These are phyloP conservation scores for Tetraodon nigroviridis DNA, from an alignment of 2,113 vertebrate species.

Conservation along the genomic window DNA sequence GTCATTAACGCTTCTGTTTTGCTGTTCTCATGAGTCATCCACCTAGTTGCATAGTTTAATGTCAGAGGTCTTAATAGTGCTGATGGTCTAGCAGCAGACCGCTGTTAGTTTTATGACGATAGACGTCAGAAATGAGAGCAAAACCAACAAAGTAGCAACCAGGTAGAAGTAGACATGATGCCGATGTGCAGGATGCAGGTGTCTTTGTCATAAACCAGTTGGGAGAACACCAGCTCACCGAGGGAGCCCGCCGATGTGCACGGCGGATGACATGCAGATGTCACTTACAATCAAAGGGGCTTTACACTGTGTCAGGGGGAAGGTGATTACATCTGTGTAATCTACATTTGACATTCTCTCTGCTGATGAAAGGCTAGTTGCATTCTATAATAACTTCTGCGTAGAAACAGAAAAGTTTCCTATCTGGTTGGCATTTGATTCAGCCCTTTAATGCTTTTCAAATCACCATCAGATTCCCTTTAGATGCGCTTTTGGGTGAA, in stretches of 20 bases:
- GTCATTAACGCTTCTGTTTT: constrained; percentile 31
- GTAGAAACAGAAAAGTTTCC: constrained; percentile 42
- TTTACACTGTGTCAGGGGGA: constrained; percentile 33
- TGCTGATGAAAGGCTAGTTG: constrained; percentile 56
- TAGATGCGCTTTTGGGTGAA: constrained; percentile 19
- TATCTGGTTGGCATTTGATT: constrained; percentile 68
- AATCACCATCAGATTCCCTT: constrained; percentile 29
- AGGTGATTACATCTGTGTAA: constrained; percentile 59
- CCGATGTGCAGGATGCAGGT: constrained; percentile 13
- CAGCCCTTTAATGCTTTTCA: constrained; percentile 48
- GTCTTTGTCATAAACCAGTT: constrained; percentile 9
- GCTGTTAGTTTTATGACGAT: neutral
- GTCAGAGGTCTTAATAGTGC: constrained; percentile 31
- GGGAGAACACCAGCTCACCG: neutral
- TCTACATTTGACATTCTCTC: constrained; percentile 71
- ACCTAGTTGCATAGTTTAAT: constrained; percentile 36
- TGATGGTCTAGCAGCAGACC: constrained; percentile 27
- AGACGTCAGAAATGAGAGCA: constrained; percentile 2
- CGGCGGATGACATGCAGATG: constrained; percentile 27
- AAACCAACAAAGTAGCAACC: neutral
- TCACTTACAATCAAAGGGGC: constrained; percentile 41
- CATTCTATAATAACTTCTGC: constrained; percentile 34
- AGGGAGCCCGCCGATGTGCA: constrained; percentile 19
- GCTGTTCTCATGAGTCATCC: constrained; percentile 38
- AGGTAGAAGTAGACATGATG: neutral